phyloP scores from a whole-genome alignment of 2,888 invertebrate species.

The Dynastes hyllus region DNA sequence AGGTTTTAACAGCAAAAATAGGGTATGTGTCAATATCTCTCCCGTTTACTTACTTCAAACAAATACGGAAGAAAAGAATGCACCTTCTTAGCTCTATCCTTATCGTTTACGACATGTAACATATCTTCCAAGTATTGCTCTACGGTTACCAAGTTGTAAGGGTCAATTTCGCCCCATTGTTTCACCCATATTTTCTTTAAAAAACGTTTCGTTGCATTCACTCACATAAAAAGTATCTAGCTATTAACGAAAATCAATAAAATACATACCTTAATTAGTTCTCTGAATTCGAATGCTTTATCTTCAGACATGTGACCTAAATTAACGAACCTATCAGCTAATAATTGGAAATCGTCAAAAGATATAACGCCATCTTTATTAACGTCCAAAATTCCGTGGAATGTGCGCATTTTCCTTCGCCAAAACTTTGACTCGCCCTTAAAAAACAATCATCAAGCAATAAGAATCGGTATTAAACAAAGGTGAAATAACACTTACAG shows the following conservation, averaged over 20 bases:
- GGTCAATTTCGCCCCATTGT: slow-evolving; percentile 87
- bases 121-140: slow-evolving; percentile 89
- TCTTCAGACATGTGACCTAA: slow-evolving; percentile 82
- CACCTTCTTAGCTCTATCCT: slow-evolving; percentile 81
- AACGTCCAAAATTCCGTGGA: slow-evolving; percentile 87
- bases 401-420: slow-evolving; percentile 89
- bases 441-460: background rate
- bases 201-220: slow-evolving; percentile 43
- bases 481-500: slow-evolving; percentile 26
- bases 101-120: slow-evolving; percentile 87
- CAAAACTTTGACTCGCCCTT: slow-evolving; percentile 81
- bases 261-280: slow-evolving; percentile 78
- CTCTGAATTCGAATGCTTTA: slow-evolving; percentile 80
- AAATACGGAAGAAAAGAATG: slow-evolving; percentile 87
- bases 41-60: slow-evolving; percentile 78
- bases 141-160: slow-evolving; percentile 87
- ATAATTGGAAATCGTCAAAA: slow-evolving; percentile 84
- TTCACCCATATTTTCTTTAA: slow-evolving; percentile 85
- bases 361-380: slow-evolving; percentile 91
- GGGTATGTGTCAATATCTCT: slow-evolving; percentile 56
- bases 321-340: slow-evolving; percentile 83
- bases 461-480: no score
- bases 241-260: slow-evolving; percentile 12
- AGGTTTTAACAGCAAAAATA: background rate
- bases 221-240: background rate